Evolutionary conservation across 2,797 vertebrate genomes (phyloP), one percentile per base, ranked within the genome.

Genomic region (Falco rusticolus): DNA sequence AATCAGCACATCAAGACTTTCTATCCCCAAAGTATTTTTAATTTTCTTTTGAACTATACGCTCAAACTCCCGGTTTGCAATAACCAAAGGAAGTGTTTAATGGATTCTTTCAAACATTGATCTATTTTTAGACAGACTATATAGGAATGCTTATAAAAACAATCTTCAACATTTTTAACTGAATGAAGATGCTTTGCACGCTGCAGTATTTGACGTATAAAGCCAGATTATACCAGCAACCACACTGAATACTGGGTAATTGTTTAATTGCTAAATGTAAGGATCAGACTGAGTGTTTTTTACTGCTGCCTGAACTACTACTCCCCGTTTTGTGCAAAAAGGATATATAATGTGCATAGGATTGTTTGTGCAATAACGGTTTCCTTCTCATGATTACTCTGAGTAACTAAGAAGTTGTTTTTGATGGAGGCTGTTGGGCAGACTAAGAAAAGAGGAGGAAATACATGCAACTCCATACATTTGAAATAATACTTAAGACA

Each of bases 201-300:
- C 54, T 47, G 59, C 51, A 87, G 10, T 72, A 84, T 43, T 92
- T 72, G 74, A 59, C 6, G 7, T 21, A 69, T 11, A 77, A 89
- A 77, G 56, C 48, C 87, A 90, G 68, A 77, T 90, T 57, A 90
- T 48, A 89, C 69, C 93, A 80, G 64, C 82, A 85, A 48, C 39
- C 1, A 0, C 29, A 51, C 48, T 89, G 56, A 79, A 89, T 47
- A 77, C 37, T 45, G 60, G 66, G 45, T 57, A 90, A 64, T 33
- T 82, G 56, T 84, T 93, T 70, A 85, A 85, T 5, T 83, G 50
- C 53, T 91, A 84, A 70, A 82, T 57, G 24, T 6, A 61, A 92
- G 25, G n/a, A 50, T 8, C 10, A 60, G 37, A 29, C 65, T 54
- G 43, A 56, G 18, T 37, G 39, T 50, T 81, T 85, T 83, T 50